phyloP scores from a whole-genome alignment of 2,113 vertebrate species.

The Fulica atra region DNA sequence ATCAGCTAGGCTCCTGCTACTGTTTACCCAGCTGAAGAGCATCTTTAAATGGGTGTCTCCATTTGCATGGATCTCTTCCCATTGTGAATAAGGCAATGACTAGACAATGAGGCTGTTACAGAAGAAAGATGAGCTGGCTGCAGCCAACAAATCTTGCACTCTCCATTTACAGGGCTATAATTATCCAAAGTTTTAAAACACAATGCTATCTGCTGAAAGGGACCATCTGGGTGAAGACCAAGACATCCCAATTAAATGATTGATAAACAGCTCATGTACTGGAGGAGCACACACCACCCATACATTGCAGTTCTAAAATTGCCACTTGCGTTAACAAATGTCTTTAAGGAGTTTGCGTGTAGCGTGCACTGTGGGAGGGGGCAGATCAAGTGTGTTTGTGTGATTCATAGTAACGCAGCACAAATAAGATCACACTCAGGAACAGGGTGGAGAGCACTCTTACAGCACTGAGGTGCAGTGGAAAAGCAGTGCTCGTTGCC shows the following conservation, averaged over 20 bases:
- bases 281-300: slow-evolving; percentile 34
- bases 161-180: slow-evolving; percentile 76
- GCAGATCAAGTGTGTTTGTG: slow-evolving; percentile 41
- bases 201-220: slow-evolving; percentile 77
- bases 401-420: background rate
- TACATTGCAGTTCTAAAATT: slow-evolving; percentile 44
- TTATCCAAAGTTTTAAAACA: slow-evolving; percentile 81
- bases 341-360: slow-evolving; percentile 55
- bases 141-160: slow-evolving; percentile 74
- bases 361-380: background rate
- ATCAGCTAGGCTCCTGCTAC: slow-evolving; percentile 35
- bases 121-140: slow-evolving; percentile 70
- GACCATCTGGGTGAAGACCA: slow-evolving; percentile 78
- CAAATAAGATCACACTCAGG: background rate
- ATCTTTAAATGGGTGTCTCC: slow-evolving; percentile 61
- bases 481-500: background rate
- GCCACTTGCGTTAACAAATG: slow-evolving; percentile 50
- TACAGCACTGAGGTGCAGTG: background rate
- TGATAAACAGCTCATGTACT: slow-evolving; percentile 37
- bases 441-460: background rate
- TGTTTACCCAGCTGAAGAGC: slow-evolving; percentile 61
- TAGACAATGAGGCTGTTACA: slow-evolving; percentile 76
- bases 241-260: slow-evolving; percentile 65
- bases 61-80: slow-evolving; percentile 59
- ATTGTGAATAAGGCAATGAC: slow-evolving; percentile 68